Conservation (phyloP, 2,888 invertebrate genomes). For the Troilus luridus region DNA sequence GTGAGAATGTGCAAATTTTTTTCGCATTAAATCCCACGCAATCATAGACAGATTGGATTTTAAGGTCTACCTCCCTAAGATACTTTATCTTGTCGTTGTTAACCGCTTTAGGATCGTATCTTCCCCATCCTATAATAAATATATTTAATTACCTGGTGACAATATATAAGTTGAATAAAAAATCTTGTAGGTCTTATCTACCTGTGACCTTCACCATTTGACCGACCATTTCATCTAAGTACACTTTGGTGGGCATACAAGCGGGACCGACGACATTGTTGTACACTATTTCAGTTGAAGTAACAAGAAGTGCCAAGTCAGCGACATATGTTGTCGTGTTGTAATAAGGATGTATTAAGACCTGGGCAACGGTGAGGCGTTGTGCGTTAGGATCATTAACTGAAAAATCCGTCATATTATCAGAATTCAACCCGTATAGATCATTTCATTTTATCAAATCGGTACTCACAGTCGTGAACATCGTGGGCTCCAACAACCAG, state of each 20-base stretch:
- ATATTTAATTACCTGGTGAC: not conserved
- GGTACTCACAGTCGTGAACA: not conserved
- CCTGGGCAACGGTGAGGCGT: not conserved
- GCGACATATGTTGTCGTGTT: not conserved
- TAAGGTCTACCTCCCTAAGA: not conserved
- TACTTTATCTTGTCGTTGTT: not conserved
- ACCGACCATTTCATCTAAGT: not conserved
- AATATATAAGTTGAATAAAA: not conserved
- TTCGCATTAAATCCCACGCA: not conserved
- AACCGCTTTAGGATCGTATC: not conserved
- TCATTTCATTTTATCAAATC: not conserved
- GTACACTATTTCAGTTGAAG: not conserved
- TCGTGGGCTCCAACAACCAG: slow-evolving; percentile 26
- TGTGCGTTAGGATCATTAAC: not conserved
- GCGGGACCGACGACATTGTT: not conserved
- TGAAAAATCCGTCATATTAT: not conserved
- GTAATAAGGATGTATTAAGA: not conserved
- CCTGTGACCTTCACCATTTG: not conserved
- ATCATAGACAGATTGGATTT: not conserved
- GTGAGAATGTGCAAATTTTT: not conserved
- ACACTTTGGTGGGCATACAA: not conserved
- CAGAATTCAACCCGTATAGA: not conserved
- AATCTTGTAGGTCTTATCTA: not conserved
- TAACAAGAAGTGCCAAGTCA: not conserved
- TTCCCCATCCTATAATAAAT: not conserved